Evolutionary conservation across 2,113 vertebrate genomes (phyloP), one percentile per base, ranked within the genome.

Genomic region (Chitala chitala): DNA sequence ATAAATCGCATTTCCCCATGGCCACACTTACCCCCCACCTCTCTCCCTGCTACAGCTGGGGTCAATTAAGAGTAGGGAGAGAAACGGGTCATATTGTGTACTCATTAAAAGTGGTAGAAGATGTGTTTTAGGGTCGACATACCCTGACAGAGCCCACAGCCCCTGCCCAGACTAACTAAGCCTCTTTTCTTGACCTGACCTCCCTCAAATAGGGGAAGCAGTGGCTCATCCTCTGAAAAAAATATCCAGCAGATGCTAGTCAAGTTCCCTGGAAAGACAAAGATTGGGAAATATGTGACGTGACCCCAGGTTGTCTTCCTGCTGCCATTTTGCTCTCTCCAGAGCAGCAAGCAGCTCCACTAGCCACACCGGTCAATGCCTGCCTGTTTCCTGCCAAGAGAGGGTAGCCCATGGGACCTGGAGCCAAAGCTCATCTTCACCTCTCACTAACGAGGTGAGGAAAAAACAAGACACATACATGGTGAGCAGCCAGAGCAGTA

Each of bases 31-130:
- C 79, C 82, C 79, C 33, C 64, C 33, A 4, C 42, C 64, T 42
- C 24, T 42, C 38, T 40, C 63, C 36, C 59, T 36, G 40, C 22
- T 85, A 80, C 90, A 92, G 88, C 90, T 91, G 90, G 86, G 84
- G 84, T 86, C 83, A 81, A 90, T 92, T 90, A 92, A 51, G 51
- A 72, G 81, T 86, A 90, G 87, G 87, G 89, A 91, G 81, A 79
- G 46, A 26, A 24, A 64, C 80, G 79, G 76, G 75, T 74, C 17
- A 75, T 72, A 76, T 82, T 82, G 82, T 81, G 50, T 76, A 79
- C 17, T 80, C 73, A 77, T 64, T 76, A 81, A 86, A 84, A 86
- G 42, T 40, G 80, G 75, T 69, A 75, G 80, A 65, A 59, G 78
- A 84, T 74, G 72, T 86, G 79, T 74, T 84, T 84, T 72, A 80